A percentile compares a stretch with the other conserved stretches of the same genome.
Conservation (phyloP, 1,140 invertebrate genomes). For the Oscheius sp. region DNA sequence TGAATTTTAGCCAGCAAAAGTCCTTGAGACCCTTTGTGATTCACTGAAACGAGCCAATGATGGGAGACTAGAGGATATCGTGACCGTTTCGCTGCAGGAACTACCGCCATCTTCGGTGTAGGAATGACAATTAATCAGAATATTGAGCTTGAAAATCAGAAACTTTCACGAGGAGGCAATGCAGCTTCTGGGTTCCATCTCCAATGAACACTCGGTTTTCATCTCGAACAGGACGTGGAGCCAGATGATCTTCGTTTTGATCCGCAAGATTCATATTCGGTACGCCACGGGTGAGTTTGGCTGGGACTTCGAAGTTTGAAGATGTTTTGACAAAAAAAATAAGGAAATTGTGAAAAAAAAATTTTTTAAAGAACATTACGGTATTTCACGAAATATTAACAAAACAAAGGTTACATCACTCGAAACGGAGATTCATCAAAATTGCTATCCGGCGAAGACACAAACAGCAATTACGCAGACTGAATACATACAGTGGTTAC, state of each 20-base stretch:
- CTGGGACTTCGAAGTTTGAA: neutral
- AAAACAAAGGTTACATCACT: no score
- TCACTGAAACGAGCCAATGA: neutral
- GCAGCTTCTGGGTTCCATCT: slow-evolving; percentile 6
- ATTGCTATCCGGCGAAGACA: neutral
- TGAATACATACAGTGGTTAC: no score
- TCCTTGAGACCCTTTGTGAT: slow-evolving; percentile 11
- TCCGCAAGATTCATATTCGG: slow-evolving; percentile 8
- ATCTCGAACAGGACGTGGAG: slow-evolving; percentile 22
- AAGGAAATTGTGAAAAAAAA: no score
- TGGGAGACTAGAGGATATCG: slow-evolving; percentile 16
- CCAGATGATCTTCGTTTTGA: slow-evolving; percentile 35
- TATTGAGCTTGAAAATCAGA: slow-evolving; percentile 11
- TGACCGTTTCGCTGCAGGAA: slow-evolving; percentile 29
- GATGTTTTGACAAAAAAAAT: neutral
- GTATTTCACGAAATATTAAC: no score
- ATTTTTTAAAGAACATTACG: no score
- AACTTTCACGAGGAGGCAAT: slow-evolving; percentile 32
- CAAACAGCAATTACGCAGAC: no score
- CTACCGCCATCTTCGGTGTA: slow-evolving; percentile 19
- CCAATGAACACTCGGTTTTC: slow-evolving; percentile 11
- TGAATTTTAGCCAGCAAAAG: slow-evolving; percentile 12
- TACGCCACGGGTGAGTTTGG: slow-evolving; percentile 17
- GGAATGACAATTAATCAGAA: neutral
- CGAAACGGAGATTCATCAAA: no score